A percentile compares a stretch with the other conserved stretches of the same genome.
These are phyloP conservation scores for Leptinotarsa lineolata DNA, from an alignment of 1,140 invertebrate genomes.

Conservation along the genomic window DNA sequence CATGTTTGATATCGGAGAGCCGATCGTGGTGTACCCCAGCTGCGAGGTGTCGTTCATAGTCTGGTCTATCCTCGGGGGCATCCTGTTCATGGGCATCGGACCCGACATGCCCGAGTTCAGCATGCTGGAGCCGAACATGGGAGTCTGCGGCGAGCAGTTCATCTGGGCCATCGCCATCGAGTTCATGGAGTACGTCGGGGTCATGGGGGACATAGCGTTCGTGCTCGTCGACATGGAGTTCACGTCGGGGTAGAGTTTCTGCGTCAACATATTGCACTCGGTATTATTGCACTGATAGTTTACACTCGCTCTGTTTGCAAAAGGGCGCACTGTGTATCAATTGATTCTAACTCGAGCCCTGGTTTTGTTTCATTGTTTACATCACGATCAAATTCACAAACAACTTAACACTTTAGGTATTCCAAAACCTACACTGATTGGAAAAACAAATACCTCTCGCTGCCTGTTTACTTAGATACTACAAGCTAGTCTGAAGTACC, in stretches of 20 bases:
- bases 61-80: slow-evolving; percentile 64
- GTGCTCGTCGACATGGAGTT: slow-evolving; percentile 51
- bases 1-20: slow-evolving; percentile 74
- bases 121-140: slow-evolving; percentile 65
- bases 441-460: slow-evolving; percentile 58
- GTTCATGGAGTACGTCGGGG: slow-evolving; percentile 78
- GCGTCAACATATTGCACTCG: slow-evolving; percentile 52
- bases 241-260: slow-evolving; percentile 61
- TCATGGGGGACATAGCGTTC: slow-evolving; percentile 64
- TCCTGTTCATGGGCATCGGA: slow-evolving; percentile 65
- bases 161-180: slow-evolving; percentile 74
- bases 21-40: slow-evolving; percentile 69
- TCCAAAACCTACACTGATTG: slow-evolving; percentile 58
- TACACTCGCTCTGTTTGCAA: not conserved
- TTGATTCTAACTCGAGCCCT: slow-evolving; percentile 50
- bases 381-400: slow-evolving; percentile 57
- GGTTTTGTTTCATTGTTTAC: slow-evolving; percentile 58
- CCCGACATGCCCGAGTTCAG: slow-evolving; percentile 64
- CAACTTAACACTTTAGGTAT: slow-evolving; percentile 58
- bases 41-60: slow-evolving; percentile 55
- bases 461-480: slow-evolving; percentile 58
- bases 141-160: slow-evolving; percentile 68
- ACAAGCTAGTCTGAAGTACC: slow-evolving; percentile 57
- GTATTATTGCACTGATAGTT: slow-evolving; percentile 16
- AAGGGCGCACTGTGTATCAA: slow-evolving; percentile 14